phyloP scores from a whole-genome alignment of 2,113 vertebrate species.

The Anarrhichthys ocellatus region DNA sequence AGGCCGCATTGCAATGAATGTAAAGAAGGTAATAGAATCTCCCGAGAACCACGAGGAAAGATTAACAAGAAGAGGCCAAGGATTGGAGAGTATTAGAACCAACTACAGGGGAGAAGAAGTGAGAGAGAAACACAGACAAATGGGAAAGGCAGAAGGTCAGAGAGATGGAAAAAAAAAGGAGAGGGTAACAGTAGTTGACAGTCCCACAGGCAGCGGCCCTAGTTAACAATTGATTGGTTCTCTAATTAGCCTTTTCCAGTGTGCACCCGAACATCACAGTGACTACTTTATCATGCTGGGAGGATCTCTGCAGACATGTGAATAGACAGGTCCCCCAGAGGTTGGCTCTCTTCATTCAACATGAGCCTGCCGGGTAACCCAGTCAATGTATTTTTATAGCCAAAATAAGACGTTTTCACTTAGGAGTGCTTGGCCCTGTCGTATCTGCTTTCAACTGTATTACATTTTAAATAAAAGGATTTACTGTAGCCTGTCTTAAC shows the following conservation, averaged over 20 bases:
- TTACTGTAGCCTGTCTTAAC: background rate
- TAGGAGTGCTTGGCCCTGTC: background rate
- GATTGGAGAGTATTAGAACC: conserved; percentile 51
- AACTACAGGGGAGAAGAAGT: conserved; percentile 41
- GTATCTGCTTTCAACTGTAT: background rate
- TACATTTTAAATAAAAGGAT: conserved; percentile 9
- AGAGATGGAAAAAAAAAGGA: conserved; percentile 52
- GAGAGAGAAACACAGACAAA: conserved; percentile 44
- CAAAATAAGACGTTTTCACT: conserved; percentile 23
- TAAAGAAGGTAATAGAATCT: conserved; percentile 57
- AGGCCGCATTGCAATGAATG: conserved; percentile 46
- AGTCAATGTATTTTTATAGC: conserved; percentile 22
- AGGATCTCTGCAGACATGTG: conserved; percentile 65
- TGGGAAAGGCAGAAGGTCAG: conserved; percentile 57
- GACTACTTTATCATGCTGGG: conserved; percentile 73
- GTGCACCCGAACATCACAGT: conserved; percentile 66
- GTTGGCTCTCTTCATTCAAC: conserved; percentile 46
- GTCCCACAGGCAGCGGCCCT: conserved; percentile 63
- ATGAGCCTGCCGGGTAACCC: conserved; percentile 12
- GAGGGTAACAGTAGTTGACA: conserved; percentile 67
- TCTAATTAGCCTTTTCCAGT: conserved; percentile 77
- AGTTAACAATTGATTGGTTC: conserved; percentile 75
- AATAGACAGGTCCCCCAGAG: conserved; percentile 62
- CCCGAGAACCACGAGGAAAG: conserved; percentile 46
- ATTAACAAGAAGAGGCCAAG: conserved; percentile 56